Evolutionary conservation across 2,797 vertebrate species (phyloP), one percentile per base, ranked within the genome.

Genomic region (Rhinella marina): DNA sequence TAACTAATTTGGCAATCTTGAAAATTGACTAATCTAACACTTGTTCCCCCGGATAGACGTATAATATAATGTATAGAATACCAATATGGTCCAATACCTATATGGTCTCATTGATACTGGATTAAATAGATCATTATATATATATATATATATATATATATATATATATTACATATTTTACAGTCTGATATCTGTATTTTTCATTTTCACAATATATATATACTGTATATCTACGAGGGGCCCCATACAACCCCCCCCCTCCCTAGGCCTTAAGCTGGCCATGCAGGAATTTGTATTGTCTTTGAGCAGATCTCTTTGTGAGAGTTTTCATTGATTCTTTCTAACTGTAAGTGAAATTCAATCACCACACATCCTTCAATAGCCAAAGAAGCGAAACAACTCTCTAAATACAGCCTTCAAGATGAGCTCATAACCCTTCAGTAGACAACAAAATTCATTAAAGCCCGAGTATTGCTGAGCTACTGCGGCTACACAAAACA

Each of bases 331-430:
- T 48, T 48, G 72, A 75, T 48, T 75, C 14, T 3, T 75, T 75
- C 72, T 75, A 48, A 75, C 48, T 48, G 72, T 75, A 75, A 50
- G 32, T 75, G 72, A 75, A 75, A 23, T 75, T 75, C 41, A 48
- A 48, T 75, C 9, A 23, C 32, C 13, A 23, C 52, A 52, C 23
- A 76, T 76, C 48, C 23, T 76, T 76, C 29, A n/a, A 50, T 50
- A 13, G 10, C 73, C 21, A 76, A 76, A 76, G 48, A 76, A 76
- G 41, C 41, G 52, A 76, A 76, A n/a, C 41, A 13, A 52, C 73
- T 41, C 68, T 32, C 32, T 72, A 72, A 32, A 72, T 72, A 72
- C 29, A 72, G 68, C 2, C 68, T 17, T 9, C 29, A 13, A 72
- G 29, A 72, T 72, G 68, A 19, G 68, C 68, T 72, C 29, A 72